Percentiles rank a stretch among this genome's conserved stretches.
Conservation (phyloP, 2,113 vertebrate species). For the Serinus canaria region DNA sequence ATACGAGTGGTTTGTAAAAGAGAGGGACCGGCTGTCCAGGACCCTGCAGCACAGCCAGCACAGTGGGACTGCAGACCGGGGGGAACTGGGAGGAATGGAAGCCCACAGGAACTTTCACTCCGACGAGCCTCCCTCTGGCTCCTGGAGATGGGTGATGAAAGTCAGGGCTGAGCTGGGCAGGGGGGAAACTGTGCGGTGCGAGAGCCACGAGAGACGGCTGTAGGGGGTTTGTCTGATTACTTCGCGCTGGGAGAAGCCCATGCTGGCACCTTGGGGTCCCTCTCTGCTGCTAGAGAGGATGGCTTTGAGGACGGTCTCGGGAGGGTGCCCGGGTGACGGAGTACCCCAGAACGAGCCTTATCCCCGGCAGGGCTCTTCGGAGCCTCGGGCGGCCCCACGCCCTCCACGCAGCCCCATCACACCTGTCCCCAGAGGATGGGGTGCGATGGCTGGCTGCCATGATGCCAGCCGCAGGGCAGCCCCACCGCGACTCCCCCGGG, state of each 20-base stretch:
- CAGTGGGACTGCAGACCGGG: rapidly evolving
- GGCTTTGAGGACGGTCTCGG: not conserved
- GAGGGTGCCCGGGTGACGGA: not conserved
- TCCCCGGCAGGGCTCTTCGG: rapidly evolving
- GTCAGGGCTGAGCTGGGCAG: not conserved
- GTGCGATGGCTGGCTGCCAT: rapidly evolving
- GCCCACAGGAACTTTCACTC: not conserved
- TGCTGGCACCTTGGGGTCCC: not conserved
- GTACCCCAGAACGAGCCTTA: not conserved
- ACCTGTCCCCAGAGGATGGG: not conserved
- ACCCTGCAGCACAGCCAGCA: not conserved
- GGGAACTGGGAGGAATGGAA: not conserved
- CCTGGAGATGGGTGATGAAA: not conserved
- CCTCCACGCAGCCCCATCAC: not conserved
- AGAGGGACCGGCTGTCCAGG: not conserved
- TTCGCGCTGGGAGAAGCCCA: not conserved
- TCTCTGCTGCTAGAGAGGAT: not conserved
- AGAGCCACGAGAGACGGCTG: not conserved
- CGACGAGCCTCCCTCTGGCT: rapidly evolving
- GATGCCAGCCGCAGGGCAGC: too few species aligned
- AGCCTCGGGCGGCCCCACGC: not conserved
- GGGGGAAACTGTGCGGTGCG: not conserved
- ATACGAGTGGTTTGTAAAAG: not conserved
- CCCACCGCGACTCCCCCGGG: not conserved
- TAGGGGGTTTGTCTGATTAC: not conserved